phyloP scores from a whole-genome alignment of 2,797 vertebrate genomes.

The Sebastes oblongus region DNA sequence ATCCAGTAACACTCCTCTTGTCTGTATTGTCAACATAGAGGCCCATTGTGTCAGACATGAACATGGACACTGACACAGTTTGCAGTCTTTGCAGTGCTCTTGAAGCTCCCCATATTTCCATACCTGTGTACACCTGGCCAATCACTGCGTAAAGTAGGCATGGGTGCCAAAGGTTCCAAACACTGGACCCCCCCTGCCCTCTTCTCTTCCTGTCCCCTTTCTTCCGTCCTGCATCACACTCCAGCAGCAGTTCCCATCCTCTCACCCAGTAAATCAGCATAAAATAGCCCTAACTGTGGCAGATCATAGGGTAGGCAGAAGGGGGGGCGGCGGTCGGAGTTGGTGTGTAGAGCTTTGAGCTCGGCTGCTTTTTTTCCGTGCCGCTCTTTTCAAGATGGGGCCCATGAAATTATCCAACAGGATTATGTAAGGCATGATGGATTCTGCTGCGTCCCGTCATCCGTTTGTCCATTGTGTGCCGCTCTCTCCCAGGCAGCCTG shows the following conservation, averaged over 20 bases:
- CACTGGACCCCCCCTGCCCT: background rate
- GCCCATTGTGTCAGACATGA: background rate
- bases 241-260: constrained; percentile 77
- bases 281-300: constrained; percentile 84
- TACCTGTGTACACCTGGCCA: background rate
- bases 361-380: constrained; percentile 56
- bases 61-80: background rate
- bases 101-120: background rate
- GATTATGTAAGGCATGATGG: constrained; percentile 83
- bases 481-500: constrained; percentile 17
- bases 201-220: constrained; percentile 4
- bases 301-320: constrained; percentile 64
- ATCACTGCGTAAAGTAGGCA: background rate
- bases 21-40: background rate
- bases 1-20: background rate
- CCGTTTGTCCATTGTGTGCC: constrained; percentile 53
- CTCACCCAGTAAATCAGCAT: constrained; percentile 88
- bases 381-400: constrained; percentile 77
- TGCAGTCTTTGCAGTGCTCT: background rate
- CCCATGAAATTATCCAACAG: constrained; percentile 80
- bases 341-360: constrained; percentile 64
- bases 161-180: background rate
- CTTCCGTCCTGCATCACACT: constrained; percentile 37
- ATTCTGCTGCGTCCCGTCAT: constrained; percentile 69
- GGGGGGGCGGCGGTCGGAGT: constrained; percentile 1